Base-by-base conservation (phyloP, 2,888 invertebrate species). In the Ennomos erosarius region DNA sequence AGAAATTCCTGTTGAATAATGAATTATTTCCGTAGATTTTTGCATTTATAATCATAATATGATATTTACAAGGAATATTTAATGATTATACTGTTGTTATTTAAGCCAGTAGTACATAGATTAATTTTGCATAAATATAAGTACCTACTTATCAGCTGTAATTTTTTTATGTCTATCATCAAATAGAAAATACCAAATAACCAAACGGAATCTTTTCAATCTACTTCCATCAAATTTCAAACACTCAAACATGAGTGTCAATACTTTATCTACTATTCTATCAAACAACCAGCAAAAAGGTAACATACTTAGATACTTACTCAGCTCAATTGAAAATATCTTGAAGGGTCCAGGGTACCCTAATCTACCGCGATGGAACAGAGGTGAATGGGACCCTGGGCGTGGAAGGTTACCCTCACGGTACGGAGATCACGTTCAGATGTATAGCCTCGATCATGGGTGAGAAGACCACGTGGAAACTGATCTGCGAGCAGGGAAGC, bases 381-480 rank as follows among this genome's bases (percentile, higher is more conserved):
- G 95, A 95, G 26, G 84, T 96, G 0, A 94, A 95, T 47, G 94
- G 94, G 8, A 94, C 95, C 1, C 87, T 94, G n/a, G 93, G 90
- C 4, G 81, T 95, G 66, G 94, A 94, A 53, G 94, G 94, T 8
- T 97, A 96, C 78, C 96, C 97, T 5, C 96, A 97, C 73, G 96
- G 96, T 0, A 96, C 96, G 0, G 96, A 97, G 85, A 96, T 97
- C 50, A 96, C 95, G 8, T 97, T 97, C 83, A 95, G 96, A 72
- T 97, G 97, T 79, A 96, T 97, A 67, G 95, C 96, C 1, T 96
- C 95, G 65, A 95, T 96, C 43, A 96, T 96, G 90, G 96, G 96
- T 0, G 97, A 97, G 85, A 95, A 95, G 75, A 96, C 95, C 33
- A 96, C 96, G 0, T 97, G 97, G 97, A 96, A 96, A 70, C 95